These are phyloP conservation scores for Planococcus citri DNA, from an alignment of 1,140 invertebrate species.

Conservation along the genomic window DNA sequence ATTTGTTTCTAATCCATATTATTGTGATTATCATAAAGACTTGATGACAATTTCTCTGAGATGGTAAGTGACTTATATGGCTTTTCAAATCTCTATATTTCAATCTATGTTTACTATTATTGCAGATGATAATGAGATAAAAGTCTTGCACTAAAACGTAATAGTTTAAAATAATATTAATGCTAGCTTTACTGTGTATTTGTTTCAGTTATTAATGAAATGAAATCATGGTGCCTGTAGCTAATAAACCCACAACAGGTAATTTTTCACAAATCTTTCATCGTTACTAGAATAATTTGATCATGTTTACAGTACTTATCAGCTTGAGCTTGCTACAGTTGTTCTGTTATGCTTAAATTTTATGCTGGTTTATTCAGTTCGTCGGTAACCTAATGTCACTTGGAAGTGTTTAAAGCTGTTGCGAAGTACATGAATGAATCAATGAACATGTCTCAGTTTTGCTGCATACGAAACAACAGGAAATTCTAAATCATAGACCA, in stretches of 20 bases:
- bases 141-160: no score
- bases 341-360: background rate
- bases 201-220: background rate
- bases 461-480: background rate
- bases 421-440: background rate
- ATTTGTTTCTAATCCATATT: no score
- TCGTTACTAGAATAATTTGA: background rate
- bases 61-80: no score
- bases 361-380: background rate
- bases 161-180: no score
- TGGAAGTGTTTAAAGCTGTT: background rate
- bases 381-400: background rate
- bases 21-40: no score
- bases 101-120: no score
- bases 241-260: background rate
- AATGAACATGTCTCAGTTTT: background rate
- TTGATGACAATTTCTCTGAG: no score
- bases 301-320: background rate
- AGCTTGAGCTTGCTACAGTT: background rate
- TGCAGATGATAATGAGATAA: no score
- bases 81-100: no score
- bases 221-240: background rate
- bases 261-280: background rate
- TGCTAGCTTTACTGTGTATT: no score
- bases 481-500: background rate